Base-by-base conservation (phyloP, 1,140 invertebrate species). In the Dryas iulia region DNA sequence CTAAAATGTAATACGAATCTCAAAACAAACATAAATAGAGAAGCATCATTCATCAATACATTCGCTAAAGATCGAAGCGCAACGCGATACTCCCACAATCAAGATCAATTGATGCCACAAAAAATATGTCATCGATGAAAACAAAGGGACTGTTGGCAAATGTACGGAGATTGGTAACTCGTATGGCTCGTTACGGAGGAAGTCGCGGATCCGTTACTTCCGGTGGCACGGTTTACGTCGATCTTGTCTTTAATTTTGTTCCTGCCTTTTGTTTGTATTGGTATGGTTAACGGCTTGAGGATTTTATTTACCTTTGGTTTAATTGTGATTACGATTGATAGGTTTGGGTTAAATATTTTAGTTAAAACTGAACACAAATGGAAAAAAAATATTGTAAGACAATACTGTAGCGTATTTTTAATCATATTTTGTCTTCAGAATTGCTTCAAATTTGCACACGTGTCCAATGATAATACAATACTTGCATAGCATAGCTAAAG, bases 1-100 rank as follows among this genome's bases (percentile, higher is more conserved):
- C 7, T n/a, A n/a, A 18, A 10, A 14, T 4, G 39, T 47, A 47
- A 47, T 11, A 18, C 2, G 39, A 47, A 6, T 21, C 39, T 52
- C n/a, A 7, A 11, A 53, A 28, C 35, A 30, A 52, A 62, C 10
- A 61, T 10, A 60, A 60, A 60, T n/a, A 61, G 39, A 47, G 47
- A 60, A 12, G n/a, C 10, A 24, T 23, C 59, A 39, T 39, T 39
- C 10, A 24, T 23, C 59, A 39, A 60, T 39, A n/a, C n/a, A 28
- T 10, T 31, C 4, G 0, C 12, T 21, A 23, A 33, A 23, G 5
- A 39, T 47, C 28, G 31, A 39, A 35, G 10, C 14, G 59, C 4
- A 60, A 61, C 23, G 33, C 35, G 59, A 61, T 26, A 61, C 12
- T 26, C 59, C 23, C 24, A 10, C 39, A 21, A 10, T 47, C 39